phyloP scores from a whole-genome alignment of 2,797 vertebrate species.

The Ambastaia sidthimunki region DNA sequence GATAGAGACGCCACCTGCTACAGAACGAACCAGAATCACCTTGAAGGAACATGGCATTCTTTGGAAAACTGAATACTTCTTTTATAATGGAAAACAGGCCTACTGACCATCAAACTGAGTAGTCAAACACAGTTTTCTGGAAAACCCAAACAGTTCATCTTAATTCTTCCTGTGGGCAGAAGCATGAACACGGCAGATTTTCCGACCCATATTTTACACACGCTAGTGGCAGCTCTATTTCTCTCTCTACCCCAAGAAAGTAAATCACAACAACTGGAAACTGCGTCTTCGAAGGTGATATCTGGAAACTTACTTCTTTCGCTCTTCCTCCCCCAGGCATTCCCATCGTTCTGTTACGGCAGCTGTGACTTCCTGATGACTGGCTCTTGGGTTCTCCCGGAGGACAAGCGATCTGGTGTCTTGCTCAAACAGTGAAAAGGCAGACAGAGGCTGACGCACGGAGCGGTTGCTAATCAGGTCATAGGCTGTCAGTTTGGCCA shows the following conservation, averaged over 20 bases:
- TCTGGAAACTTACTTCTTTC: constrained; percentile 90
- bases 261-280: constrained; percentile 81
- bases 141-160: constrained; percentile 70
- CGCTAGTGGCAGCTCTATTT: constrained; percentile 67
- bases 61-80: constrained; percentile 63
- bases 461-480: constrained; percentile 87
- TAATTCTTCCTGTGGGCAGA: constrained; percentile 57
- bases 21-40: constrained; percentile 33
- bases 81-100: constrained; percentile 67
- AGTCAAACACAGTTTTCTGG: constrained; percentile 65
- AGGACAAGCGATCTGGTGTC: constrained; percentile 82
- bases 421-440: constrained; percentile 84
- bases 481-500: constrained; percentile 83
- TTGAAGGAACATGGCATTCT: constrained; percentile 56
- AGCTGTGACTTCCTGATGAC: constrained; percentile 81
- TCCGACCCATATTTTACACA: constrained; percentile 73
- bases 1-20: background rate
- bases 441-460: constrained; percentile 84
- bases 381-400: constrained; percentile 80
- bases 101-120: constrained; percentile 61
- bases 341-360: constrained; percentile 86
- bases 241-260: constrained; percentile 64
- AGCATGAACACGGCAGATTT: constrained; percentile 65
- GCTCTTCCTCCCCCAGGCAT: constrained; percentile 85
- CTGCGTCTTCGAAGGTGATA: constrained; percentile 70